phyloP scores from a whole-genome alignment of 1,140 invertebrate species.

The Kradibia gibbosae region DNA sequence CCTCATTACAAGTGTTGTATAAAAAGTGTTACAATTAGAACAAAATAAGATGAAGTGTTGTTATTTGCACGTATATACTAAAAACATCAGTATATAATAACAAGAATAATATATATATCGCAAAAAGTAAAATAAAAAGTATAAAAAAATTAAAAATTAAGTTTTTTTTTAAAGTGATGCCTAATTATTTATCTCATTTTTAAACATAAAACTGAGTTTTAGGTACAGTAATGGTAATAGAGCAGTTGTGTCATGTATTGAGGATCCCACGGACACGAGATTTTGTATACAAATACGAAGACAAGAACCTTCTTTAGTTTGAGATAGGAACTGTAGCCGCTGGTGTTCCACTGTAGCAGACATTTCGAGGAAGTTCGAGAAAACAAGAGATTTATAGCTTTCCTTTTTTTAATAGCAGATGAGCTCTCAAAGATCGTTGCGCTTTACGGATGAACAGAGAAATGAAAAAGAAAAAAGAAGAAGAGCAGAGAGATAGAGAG shows the following conservation, averaged over 20 bases:
- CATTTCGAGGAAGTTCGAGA: conserved; percentile 60
- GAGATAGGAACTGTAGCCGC: background rate
- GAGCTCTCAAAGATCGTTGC: background rate
- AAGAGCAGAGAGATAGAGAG: background rate
- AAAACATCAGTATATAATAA: no score
- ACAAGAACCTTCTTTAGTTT: conserved; percentile 30
- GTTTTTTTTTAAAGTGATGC: no score
- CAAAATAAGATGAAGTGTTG: no score
- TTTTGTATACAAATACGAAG: background rate
- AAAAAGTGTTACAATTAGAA: no score
- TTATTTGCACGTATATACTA: no score
- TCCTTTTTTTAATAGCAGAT: conserved; percentile 57
- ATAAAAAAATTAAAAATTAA: no score
- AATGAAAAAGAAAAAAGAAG: background rate
- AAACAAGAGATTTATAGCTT: conserved; percentile 61
- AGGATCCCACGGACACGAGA: background rate
- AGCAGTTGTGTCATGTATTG: background rate
- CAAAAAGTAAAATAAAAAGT: no score
- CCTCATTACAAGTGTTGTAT: conserved; percentile 14
- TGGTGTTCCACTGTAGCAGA: background rate
- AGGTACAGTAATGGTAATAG: background rate
- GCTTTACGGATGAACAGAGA: background rate
- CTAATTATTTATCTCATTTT: no score
- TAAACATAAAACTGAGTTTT: no score
- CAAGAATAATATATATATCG: no score